Conservation (phyloP, 1,140 invertebrate genomes). For the Trypoxylus dichotomus region DNA sequence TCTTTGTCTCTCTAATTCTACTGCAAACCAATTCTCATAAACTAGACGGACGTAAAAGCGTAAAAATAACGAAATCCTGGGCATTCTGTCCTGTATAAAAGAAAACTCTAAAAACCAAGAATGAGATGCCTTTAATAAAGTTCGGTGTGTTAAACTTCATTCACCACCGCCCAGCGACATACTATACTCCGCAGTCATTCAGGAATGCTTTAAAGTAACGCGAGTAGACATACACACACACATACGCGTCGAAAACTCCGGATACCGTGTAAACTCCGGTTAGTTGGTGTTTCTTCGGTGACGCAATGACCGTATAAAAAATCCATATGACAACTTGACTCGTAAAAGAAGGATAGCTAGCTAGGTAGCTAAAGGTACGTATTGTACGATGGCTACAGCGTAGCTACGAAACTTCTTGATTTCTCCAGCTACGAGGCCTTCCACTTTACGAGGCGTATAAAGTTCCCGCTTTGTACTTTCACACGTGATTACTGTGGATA, state of each 20-base stretch:
- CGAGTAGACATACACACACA: background rate
- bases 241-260: background rate
- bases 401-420: background rate
- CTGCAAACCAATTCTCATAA: no score
- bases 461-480: slow-evolving; percentile 21
- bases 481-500: slow-evolving; percentile 15
- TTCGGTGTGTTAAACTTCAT: background rate
- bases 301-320: background rate
- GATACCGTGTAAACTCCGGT: background rate
- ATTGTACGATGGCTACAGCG: background rate
- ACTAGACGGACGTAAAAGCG: no score
- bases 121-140: background rate
- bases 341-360: background rate
- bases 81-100: background rate
- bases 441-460: slow-evolving; percentile 5
- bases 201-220: background rate
- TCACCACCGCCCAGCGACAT: background rate
- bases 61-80: background rate
- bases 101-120: background rate
- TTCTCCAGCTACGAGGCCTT: background rate
- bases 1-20: no score
- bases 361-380: background rate
- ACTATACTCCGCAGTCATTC: background rate
- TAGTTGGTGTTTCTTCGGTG: background rate
- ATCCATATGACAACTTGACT: background rate